Evolutionary conservation across 2,888 invertebrate genomes (phyloP).

Genomic region (Esperia sulphurella): DNA sequence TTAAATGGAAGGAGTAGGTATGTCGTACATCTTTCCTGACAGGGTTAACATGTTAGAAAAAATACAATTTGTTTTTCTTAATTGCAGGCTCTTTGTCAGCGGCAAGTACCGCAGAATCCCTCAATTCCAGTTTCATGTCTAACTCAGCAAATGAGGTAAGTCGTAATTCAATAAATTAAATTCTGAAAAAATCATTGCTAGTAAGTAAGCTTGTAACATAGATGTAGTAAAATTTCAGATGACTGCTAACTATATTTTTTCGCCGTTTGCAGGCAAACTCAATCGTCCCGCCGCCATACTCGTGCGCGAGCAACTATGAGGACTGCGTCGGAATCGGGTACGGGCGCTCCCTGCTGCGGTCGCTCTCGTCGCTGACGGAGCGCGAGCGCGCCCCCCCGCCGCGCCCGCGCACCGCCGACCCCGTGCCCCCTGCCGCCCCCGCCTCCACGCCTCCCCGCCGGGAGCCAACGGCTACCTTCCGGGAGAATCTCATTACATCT

Average conservation of each 20-base stretch:
- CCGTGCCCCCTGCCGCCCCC: too few species aligned
- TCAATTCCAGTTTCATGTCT: conserved; percentile 92
- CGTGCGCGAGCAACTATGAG: conserved; percentile 87
- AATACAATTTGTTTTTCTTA: neutral
- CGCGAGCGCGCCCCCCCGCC: conserved; percentile 22
- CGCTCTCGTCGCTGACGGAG: conserved; percentile 80
- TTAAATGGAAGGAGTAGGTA: too few species aligned
- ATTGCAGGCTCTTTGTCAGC: conserved; percentile 86
- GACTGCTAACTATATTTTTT: too few species aligned
- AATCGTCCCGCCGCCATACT: conserved; percentile 91
- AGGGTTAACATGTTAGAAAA: neutral
- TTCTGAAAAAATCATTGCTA: too few species aligned
- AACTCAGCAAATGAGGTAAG: conserved; percentile 88
- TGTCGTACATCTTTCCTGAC: neutral
- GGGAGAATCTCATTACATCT: conserved; percentile 57
- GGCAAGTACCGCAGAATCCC: conserved; percentile 91
- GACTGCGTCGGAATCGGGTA: conserved; percentile 72
- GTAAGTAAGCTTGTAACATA: too few species aligned
- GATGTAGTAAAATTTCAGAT: too few species aligned
- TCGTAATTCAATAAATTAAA: too few species aligned
- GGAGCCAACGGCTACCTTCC: conserved; percentile 38
- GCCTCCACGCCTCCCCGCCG: too few species aligned
- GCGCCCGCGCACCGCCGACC: conserved; percentile 32
- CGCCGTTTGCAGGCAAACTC: conserved; percentile 83
- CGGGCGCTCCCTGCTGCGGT: conserved; percentile 73